Base-by-base conservation (phyloP, 2,888 invertebrate species). In the Lepidochitona cinerea region DNA sequence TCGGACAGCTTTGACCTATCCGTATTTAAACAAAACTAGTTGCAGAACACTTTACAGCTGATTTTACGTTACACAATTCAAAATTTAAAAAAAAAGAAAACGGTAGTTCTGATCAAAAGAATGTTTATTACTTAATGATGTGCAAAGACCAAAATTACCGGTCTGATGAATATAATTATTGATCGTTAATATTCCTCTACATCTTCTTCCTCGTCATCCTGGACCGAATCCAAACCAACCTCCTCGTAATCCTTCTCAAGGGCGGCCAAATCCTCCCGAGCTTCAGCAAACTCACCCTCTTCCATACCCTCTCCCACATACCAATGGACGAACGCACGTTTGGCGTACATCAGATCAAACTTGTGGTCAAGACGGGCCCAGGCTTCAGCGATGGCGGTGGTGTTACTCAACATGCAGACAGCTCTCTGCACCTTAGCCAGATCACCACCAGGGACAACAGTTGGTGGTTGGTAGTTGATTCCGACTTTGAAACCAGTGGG, bases 341-440 rank as follows among this genome's bases (percentile, higher is more conserved):
- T 49, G 49, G 49, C 49, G 49, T 49, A 49, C 49, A 49, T 49
- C 49, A 49, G 49, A 23, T 49, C 49, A 49, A 49, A 49, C 7
- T 49, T 49, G 49, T 49, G 49, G 49, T 49, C 49, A 49, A 49
- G 49, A 49, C 49, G 49, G 23, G 49, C 49, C 49, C 49, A 49
- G 49, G 49, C 49, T 7, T 95, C 94, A n/a, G 95, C 94, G 86
- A 96, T 96, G 82, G 96, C 96, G 18, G 96, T 97, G 14, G 97
- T 97, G 91, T 97, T 97, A 88, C 95, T 94, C 68, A 96, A 92
- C 95, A 96, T 96, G 74, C 49, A 49, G 4, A 49, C 49, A 7
- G 49, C 49, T 2, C 49, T 2, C 49, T 49, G 49, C 4, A 49
- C 49, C 49, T 49, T 49, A 23, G 49, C 49, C 7, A 49, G 7